These are phyloP conservation scores for Pungitius pungitius DNA, from an alignment of 2,113 vertebrate species.

Conservation along the genomic window DNA sequence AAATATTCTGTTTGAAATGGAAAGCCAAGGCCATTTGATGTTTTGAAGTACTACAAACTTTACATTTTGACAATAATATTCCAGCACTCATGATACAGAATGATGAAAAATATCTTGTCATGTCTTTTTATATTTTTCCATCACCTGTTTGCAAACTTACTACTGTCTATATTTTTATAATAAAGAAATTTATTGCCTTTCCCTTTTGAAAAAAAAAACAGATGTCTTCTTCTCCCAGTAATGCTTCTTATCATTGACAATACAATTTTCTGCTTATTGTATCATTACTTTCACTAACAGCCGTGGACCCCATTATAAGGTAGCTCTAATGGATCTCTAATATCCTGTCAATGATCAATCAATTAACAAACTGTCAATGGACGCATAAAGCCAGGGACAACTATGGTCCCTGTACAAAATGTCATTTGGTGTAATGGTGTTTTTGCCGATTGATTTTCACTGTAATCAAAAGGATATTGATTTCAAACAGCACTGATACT, in stretches of 20 bases:
- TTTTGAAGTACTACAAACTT: neutral
- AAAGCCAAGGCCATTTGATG: neutral
- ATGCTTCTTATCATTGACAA: slow-evolving; percentile 3
- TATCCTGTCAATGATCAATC: slow-evolving; percentile 14
- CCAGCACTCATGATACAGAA: neutral
- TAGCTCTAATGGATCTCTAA: slow-evolving; percentile 12
- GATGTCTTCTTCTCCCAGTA: neutral
- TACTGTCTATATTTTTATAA: neutral
- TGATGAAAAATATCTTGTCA: neutral
- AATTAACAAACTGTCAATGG: slow-evolving; percentile 3
- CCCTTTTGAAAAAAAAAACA: neutral
- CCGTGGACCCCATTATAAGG: slow-evolving; percentile 23
- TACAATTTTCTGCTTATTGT: neutral
- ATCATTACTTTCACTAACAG: slow-evolving; percentile 32
- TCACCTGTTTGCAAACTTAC: neutral
- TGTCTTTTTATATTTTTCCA: neutral
- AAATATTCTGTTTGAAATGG: neutral
- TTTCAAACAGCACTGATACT: slow-evolving; percentile 10
- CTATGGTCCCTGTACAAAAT: slow-evolving; percentile 2
- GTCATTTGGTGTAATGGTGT: slow-evolving; percentile 41
- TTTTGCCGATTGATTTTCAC: slow-evolving; percentile 48
- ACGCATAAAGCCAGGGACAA: slow-evolving; percentile 4
- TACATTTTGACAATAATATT: neutral
- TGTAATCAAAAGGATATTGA: slow-evolving; percentile 59
- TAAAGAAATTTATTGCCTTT: slow-evolving; percentile 9